These are phyloP conservation scores for Syrrhaptes paradoxus DNA, from an alignment of 2,113 vertebrate species.

Conservation along the genomic window DNA sequence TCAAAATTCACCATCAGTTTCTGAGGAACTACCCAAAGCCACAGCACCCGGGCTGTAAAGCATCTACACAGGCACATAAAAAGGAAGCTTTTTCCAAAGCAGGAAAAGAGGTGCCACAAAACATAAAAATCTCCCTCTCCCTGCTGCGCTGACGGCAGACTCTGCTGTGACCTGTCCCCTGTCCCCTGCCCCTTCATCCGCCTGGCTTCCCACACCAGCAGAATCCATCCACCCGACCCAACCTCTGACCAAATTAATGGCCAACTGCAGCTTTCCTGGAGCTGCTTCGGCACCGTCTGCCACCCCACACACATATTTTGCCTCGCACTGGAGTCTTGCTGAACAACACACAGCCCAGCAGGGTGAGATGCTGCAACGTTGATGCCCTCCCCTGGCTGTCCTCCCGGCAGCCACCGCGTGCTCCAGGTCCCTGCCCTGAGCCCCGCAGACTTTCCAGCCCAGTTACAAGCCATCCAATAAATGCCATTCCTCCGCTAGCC, in stretches of 20 bases:
- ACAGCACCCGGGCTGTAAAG: not conserved
- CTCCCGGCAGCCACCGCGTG: not conserved
- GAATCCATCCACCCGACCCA: not conserved
- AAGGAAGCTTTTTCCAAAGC: not conserved
- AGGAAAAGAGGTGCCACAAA: not conserved
- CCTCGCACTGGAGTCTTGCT: not conserved
- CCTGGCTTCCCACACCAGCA: not conserved
- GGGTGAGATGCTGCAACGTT: not conserved
- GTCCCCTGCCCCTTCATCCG: not conserved
- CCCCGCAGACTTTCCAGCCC: not conserved
- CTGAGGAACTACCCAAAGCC: not conserved
- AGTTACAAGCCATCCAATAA: not conserved
- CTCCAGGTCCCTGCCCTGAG: accelerated
- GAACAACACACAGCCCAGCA: not conserved
- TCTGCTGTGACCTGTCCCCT: not conserved
- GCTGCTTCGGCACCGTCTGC: not conserved
- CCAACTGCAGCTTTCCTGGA: not conserved
- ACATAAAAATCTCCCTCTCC: not conserved
- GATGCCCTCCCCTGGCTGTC: not conserved
- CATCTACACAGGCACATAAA: not conserved
- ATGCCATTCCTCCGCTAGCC: not conserved
- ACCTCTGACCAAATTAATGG: not conserved
- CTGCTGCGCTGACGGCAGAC: not conserved
- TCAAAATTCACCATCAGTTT: constrained; percentile 27
- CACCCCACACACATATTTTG: not conserved